Evolutionary conservation across 2,797 vertebrate species (phyloP), one percentile per base, ranked within the genome.

Genomic region (Rhinatrema bivittatum): DNA sequence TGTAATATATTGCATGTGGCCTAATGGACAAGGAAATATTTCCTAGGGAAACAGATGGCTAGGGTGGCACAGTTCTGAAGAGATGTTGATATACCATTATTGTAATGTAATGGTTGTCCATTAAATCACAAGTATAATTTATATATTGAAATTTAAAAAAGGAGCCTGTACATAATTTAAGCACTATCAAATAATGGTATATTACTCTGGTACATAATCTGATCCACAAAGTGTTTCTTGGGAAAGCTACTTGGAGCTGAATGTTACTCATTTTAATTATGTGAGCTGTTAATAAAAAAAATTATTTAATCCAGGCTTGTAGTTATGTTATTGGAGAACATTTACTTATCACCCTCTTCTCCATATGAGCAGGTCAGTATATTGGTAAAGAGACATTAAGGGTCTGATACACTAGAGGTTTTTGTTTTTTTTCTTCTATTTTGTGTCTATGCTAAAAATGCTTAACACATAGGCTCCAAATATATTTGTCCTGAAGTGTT

Each of bases 21-120:
- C 71, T 70, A 78, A 68, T 66, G 75, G 67, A 71, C 76, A 80
- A 72, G 62, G 63, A 59, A 71, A 50, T 76, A 76, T 78, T 85
- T 82, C 74, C 73, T 75, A 65, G 72, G 72, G 78, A 78, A 79
- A 81, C 43, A 54, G 27, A 52, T 53, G 52, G 50, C 32, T 54
- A 20, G 46, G 46, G 30, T 53, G 39, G 57, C 57, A 51, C 13
- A 15, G 66, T 57, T 46, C 65, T 69, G 58, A 50, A 59, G 42
- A 54, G 42, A 51, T 48, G 50, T 57, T 33, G 46, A 62, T 62
- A 48, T 26, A 48, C 41, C 34, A 33, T 24, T 22, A 22, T 48
- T 46, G 42, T 45, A 38, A 26, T 13, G 41, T 43, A 35, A 25
- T 53, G 52, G 42, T 46, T 70, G 52, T 76, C 56, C 46, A 53